These are phyloP conservation scores for Dynastes tityus DNA, from an alignment of 2,888 invertebrate species.

Conservation along the genomic window DNA sequence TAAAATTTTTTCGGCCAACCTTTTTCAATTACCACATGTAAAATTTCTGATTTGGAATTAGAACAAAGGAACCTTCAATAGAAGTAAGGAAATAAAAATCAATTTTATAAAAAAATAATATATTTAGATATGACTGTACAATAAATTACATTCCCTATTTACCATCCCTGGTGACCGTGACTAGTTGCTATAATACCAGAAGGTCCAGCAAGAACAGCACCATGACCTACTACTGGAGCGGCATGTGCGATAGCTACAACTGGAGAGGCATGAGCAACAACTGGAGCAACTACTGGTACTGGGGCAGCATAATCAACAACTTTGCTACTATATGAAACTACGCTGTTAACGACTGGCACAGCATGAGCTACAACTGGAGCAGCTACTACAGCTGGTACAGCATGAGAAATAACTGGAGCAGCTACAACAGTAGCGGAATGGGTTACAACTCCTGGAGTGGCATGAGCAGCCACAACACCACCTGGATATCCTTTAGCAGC, in stretches of 20 bases:
- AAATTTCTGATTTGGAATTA: too few relatives aligned
- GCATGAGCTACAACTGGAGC: constrained; percentile 66
- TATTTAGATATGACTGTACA: constrained; percentile 11
- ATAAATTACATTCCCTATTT: constrained; percentile 32
- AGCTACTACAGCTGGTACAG: constrained; percentile 60
- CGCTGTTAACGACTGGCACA: constrained; percentile 57
- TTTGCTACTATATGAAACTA: constrained; percentile 44
- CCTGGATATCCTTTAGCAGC: constrained; percentile 32
- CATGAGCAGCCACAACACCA: constrained; percentile 27
- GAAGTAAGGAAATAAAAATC: not conserved
- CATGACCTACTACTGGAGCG: constrained; percentile 47
- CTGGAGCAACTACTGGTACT: constrained; percentile 35
- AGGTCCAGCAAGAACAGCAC: constrained; percentile 53
- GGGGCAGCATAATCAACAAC: constrained; percentile 45
- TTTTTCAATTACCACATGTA: too few relatives aligned
- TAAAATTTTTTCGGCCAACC: too few relatives aligned
- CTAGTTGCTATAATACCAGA: constrained; percentile 50
- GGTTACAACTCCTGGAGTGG: constrained; percentile 57
- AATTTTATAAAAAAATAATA: constrained; percentile 27
- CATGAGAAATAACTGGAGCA: constrained; percentile 65
- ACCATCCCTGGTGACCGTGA: constrained; percentile 47
- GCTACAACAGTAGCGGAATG: constrained; percentile 61
- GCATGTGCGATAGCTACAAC: constrained; percentile 36
- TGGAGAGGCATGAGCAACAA: constrained; percentile 40
- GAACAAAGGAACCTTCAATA: too few relatives aligned